Evolutionary conservation across 64 coral and sea anemone species (phyloP).

Genomic region (Stichodactyla helianthus): DNA sequence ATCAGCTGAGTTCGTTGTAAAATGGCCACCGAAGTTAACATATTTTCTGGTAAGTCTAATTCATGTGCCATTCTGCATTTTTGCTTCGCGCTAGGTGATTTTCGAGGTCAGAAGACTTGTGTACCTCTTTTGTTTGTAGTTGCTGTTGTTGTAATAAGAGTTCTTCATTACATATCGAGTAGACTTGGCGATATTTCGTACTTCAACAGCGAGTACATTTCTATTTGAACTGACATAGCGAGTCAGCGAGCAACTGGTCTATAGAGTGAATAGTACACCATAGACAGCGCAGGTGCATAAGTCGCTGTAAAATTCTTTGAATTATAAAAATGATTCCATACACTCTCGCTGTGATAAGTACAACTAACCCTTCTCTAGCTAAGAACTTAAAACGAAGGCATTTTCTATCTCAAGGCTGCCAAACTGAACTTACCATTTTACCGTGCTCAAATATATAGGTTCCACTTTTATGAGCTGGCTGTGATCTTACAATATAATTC

Average conservation of each 20-base stretch:
- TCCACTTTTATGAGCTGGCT: neutral
- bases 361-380: neutral
- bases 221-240: neutral
- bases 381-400: neutral
- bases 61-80: neutral
- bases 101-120: neutral
- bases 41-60: neutral
- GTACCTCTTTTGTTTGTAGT: neutral
- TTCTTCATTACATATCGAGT: neutral
- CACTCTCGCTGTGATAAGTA: neutral
- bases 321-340: neutral
- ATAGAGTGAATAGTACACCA: neutral
- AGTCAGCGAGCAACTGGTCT: neutral
- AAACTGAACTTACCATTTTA: neutral
- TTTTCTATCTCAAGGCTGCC: neutral
- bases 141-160: neutral
- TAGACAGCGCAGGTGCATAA: neutral
- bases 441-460: neutral
- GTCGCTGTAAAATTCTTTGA: neutral
- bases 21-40: neutral
- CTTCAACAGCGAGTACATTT: neutral
- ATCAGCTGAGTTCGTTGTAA: neutral
- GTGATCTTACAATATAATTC: neutral
- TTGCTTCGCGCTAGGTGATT: neutral
- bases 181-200: neutral